Base-by-base conservation (phyloP, 2,888 invertebrate genomes). In the Apodemia duryi region DNA sequence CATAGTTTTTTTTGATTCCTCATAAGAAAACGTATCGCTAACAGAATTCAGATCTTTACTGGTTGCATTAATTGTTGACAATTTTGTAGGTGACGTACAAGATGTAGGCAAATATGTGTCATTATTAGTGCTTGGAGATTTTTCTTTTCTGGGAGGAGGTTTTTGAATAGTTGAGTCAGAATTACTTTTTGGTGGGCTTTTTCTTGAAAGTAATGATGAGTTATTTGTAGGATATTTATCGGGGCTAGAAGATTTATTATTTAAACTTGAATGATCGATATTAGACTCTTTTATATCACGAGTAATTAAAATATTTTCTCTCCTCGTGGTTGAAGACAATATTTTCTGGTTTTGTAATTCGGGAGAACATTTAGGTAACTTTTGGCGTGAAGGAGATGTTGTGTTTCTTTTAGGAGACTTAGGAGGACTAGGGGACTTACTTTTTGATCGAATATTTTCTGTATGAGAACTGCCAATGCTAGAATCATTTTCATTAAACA, bases 381-480 rank as follows among this genome's bases (percentile, higher is more conserved):
- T 70, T 63, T 74, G 81, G 65, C 73, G 77, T 46, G 66, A 65
- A 1, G 82, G 76, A 1, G 77, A 79, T 10, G 74, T 71, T 21
- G 21, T 61, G 3, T 21, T 41, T 61, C 51, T 61, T 28, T 35
- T n/a, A 6, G 28, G 35, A 62, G 70, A 71, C 61, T 74, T 77
- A n/a, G 71, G 69, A 54, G 73, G 70, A 57, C 69, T 71, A 41
- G 68, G 65, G 46, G 70, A 69, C 66, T 66, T 67, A 5, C 63
- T 54, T 51, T 28, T 60, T 60, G 60, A 54, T 54, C 28, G 54
- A 29, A 28, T 10, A 54, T 21, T 28, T 54, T 54, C 54, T 29
- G 54, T 3, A 29, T 29, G 29, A 28, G 54, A 57, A 29, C 11
- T 57, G 6, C 7, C 5, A 13, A 29, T 57, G 5, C 41, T 2